A percentile compares a stretch with the other conserved stretches of the same genome.
These are phyloP conservation scores for Emydoidea blandingii DNA, from an alignment of 2,797 vertebrate genomes.

Conservation along the genomic window DNA sequence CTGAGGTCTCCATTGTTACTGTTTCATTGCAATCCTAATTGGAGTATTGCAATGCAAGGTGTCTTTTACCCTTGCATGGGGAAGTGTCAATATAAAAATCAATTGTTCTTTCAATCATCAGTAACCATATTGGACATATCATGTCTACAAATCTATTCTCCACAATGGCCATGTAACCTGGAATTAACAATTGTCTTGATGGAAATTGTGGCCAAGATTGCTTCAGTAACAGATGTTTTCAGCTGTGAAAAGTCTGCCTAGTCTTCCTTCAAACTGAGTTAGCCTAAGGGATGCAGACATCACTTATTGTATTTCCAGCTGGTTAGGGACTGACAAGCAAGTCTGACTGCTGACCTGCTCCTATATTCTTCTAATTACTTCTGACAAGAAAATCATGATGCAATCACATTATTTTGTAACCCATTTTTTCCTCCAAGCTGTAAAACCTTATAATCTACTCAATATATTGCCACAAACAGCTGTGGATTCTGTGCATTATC, in stretches of 20 bases:
- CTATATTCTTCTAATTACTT: slow-evolving; percentile 22
- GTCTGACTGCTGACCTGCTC: slow-evolving; percentile 20
- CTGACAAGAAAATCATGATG: slow-evolving; percentile 35
- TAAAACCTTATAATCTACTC: background rate
- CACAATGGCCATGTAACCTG: background rate
- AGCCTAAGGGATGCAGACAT: background rate
- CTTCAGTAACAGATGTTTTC: background rate
- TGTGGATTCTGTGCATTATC: background rate
- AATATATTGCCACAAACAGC: background rate
- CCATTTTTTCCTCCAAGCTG: background rate
- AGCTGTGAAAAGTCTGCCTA: background rate
- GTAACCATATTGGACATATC: background rate
- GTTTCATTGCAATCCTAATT: background rate
- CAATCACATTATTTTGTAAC: background rate
- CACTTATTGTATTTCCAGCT: slow-evolving; percentile 22
- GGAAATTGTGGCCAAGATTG: background rate
- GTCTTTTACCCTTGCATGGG: background rate
- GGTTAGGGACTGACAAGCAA: background rate
- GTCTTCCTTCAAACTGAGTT: slow-evolving; percentile 16
- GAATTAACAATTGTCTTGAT: background rate
- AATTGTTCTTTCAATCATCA: background rate
- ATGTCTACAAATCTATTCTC: background rate
- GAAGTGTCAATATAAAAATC: background rate
- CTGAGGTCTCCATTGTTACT: background rate
- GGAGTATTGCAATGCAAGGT: background rate